phyloP scores from a whole-genome alignment of 1,140 invertebrate species.

The Venturia canescens region DNA sequence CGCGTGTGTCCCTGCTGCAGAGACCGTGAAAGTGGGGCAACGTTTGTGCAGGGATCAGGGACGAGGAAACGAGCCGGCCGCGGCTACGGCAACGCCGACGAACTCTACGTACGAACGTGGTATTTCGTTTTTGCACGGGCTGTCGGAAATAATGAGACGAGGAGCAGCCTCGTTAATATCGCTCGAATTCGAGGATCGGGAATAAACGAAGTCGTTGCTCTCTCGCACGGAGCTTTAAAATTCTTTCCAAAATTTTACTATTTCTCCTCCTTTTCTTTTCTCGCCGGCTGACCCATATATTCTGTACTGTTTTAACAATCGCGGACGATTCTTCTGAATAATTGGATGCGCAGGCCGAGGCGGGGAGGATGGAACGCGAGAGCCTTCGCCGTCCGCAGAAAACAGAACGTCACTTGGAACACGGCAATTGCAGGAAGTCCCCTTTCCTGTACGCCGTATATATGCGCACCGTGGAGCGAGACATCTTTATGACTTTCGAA shows the following conservation, averaged over 20 bases:
- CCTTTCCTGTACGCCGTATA: conserved; percentile 51
- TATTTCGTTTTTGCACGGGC: background rate
- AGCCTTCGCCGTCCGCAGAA: conserved; percentile 31
- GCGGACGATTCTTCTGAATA: no score
- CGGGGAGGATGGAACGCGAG: conserved; percentile 7
- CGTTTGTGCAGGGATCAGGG: background rate
- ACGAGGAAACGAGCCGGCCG: background rate
- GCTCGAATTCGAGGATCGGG: no score
- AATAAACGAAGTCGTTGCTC: no score
- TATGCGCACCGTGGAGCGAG: background rate
- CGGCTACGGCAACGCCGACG: no score
- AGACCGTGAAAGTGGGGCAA: conserved; percentile 35
- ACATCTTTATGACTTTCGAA: conserved; percentile 44
- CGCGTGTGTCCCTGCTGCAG: background rate
- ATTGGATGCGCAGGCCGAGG: conserved; percentile 34
- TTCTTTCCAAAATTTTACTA: no score
- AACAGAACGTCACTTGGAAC: conserved; percentile 49
- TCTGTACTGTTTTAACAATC: no score
- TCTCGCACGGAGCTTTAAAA: no score
- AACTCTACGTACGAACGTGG: conserved; percentile 11
- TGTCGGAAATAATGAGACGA: no score
- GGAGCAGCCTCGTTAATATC: no score
- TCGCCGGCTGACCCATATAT: no score
- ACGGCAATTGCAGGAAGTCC: conserved; percentile 56
- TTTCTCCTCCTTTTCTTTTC: no score